phyloP scores from a whole-genome alignment of 2,888 invertebrate genomes.

The Orchestes rusci region DNA sequence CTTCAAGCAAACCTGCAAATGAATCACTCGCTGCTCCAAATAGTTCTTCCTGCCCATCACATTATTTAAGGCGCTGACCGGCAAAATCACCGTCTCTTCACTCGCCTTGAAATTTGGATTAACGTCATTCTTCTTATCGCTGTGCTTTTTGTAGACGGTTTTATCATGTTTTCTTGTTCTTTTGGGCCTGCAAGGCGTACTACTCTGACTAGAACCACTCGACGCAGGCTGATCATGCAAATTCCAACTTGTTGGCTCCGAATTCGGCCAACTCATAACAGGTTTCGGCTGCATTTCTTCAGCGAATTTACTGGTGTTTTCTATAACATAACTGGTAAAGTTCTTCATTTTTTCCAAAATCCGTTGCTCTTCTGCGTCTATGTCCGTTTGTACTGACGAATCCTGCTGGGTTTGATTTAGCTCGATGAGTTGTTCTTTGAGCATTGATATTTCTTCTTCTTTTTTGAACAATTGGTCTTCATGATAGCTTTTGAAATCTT shows the following conservation, averaged over 20 bases:
- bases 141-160: constrained; percentile 37
- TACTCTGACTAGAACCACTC: constrained; percentile 36
- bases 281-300: constrained; percentile 35
- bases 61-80: constrained; percentile 37
- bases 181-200: constrained; percentile 39
- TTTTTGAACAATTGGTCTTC: constrained; percentile 50
- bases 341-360: constrained; percentile 35
- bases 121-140: constrained; percentile 25
- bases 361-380: constrained; percentile 29
- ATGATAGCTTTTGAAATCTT: constrained; percentile 49
- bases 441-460: constrained; percentile 49
- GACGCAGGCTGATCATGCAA: constrained; percentile 22
- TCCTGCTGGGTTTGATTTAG: constrained; percentile 35
- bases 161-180: constrained; percentile 41
- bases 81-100: constrained; percentile 35
- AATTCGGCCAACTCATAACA: background rate
- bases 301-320: constrained; percentile 34
- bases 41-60: constrained; percentile 40
- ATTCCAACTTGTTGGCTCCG: background rate
- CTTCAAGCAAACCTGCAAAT: constrained; percentile 54
- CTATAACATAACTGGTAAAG: constrained; percentile 38
- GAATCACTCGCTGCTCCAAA: constrained; percentile 56
- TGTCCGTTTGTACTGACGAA: constrained; percentile 29
- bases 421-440: constrained; percentile 48
- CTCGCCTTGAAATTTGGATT: constrained; percentile 3